A percentile compares a stretch with the other conserved stretches of the same genome.
phyloP scores from a whole-genome alignment of 2,113 vertebrate species.

The human (Homo sapiens) region GRCh38 chr14:89859001-89859500 shows the following conservation, averaged over 20 bases:
- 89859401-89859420: neutral
- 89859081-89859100: neutral
- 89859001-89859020: neutral
- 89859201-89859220: constrained; percentile 33
- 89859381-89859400: neutral
- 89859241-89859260: constrained; percentile 43
- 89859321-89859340: constrained; percentile 38
- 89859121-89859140: neutral
- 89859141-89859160: neutral
- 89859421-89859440: neutral
- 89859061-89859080: neutral
- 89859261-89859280: constrained; percentile 20
- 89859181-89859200: constrained; percentile 14
- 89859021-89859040: neutral
- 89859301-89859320: constrained; percentile 42
- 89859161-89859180: neutral
- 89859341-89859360: constrained; percentile 25
- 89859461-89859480: neutral
- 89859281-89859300: constrained; percentile 50
- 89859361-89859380: neutral
- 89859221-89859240: neutral
- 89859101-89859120: neutral
- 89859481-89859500: neutral
- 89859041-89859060: neutral
- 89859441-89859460: neutral